Conservation (phyloP, 2,888 invertebrate species). For the Oxyscelio sp. region DNA sequence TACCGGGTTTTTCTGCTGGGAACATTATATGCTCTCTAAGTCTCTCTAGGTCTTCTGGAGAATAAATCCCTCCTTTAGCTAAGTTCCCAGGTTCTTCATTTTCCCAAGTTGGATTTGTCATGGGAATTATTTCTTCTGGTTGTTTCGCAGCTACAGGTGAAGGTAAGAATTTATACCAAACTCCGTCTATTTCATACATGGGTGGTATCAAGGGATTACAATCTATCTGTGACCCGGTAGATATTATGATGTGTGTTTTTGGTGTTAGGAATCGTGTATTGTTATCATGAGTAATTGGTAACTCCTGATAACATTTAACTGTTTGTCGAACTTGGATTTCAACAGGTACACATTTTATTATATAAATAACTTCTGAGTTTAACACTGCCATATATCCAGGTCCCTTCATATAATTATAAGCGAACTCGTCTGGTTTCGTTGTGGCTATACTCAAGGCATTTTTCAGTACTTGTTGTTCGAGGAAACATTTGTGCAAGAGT, state of each 20-base stretch:
- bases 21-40: no score
- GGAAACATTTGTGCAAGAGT: slow-evolving; percentile 72
- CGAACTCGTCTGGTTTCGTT: slow-evolving; percentile 76
- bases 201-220: no score
- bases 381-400: slow-evolving; percentile 77
- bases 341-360: slow-evolving; percentile 78
- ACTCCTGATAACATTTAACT: slow-evolving; percentile 65
- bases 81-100: no score
- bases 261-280: slow-evolving; percentile 71
- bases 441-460: slow-evolving; percentile 77
- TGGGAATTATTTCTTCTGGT: no score
- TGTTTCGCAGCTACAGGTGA: no score
- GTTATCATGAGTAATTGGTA: slow-evolving; percentile 11
- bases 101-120: no score
- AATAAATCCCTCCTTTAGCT: no score
- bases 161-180: no score
- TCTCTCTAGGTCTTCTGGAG: no score
- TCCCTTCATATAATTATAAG: slow-evolving; percentile 72
- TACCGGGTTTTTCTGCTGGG: no score
- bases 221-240: no score
- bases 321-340: slow-evolving; percentile 68
- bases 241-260: slow-evolving; percentile 30
- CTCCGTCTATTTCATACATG: no score
- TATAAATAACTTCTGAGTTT: slow-evolving; percentile 78
- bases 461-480: slow-evolving; percentile 76